Percentiles rank a stretch among this genome's conserved stretches.
These are phyloP conservation scores for Tiphia femorata DNA, from an alignment of 2,888 invertebrate genomes.

Conservation along the genomic window DNA sequence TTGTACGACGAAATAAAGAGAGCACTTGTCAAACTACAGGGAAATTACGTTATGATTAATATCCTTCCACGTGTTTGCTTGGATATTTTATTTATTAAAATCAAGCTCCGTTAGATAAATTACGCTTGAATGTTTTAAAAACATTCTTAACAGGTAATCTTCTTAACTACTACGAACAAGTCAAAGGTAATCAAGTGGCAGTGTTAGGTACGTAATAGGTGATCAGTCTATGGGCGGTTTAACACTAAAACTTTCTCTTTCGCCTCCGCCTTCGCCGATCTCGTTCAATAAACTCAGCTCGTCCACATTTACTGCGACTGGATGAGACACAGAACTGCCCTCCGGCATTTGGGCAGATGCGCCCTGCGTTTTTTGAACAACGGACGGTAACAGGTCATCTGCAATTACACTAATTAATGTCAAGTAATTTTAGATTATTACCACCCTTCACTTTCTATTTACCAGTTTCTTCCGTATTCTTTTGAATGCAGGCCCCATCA, in stretches of 20 bases:
- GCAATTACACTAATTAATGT: slow-evolving; percentile 5
- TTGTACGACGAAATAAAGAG: slow-evolving; percentile 31
- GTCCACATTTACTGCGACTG: slow-evolving; percentile 49
- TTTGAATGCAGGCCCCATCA: slow-evolving; percentile 16
- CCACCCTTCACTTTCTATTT: slow-evolving; percentile 9
- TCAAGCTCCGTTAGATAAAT: too few relatives aligned
- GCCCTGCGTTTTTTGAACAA: background rate
- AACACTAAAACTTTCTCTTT: slow-evolving; percentile 21
- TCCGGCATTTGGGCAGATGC: background rate
- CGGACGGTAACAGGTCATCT: slow-evolving; percentile 43
- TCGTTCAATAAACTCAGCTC: slow-evolving; percentile 56
- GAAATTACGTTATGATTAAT: too few relatives aligned
- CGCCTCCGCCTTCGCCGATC: slow-evolving; percentile 29
- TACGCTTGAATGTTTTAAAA: too few relatives aligned
- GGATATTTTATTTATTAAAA: slow-evolving; percentile 1
- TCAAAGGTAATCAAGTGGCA: too few relatives aligned
- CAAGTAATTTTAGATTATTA: background rate
- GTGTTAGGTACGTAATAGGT: too few relatives aligned
- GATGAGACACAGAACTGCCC: slow-evolving; percentile 12
- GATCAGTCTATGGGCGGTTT: too few relatives aligned
- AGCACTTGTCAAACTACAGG: background rate
- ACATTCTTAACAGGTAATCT: too few relatives aligned
- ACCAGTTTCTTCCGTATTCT: slow-evolving; percentile 47
- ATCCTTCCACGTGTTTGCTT: too few relatives aligned
- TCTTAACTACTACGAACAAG: too few relatives aligned